These are phyloP conservation scores for Lacerta bilineata DNA, from an alignment of 2,797 vertebrate genomes.

Conservation along the genomic window DNA sequence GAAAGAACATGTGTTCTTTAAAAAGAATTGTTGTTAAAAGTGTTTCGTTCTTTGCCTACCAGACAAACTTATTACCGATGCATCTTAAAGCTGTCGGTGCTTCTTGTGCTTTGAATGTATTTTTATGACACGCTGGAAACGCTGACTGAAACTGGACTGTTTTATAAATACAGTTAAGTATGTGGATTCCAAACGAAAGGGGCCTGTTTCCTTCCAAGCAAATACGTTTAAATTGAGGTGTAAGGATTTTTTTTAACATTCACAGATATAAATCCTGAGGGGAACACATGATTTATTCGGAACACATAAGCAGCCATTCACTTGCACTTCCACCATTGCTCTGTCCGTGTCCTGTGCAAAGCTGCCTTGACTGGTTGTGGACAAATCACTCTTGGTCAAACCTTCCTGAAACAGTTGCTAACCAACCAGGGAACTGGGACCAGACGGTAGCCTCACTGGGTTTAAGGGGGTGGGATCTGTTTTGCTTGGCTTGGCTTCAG, in stretches of 20 bases:
- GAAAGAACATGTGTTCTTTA: slow-evolving; percentile 50
- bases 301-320: not conserved
- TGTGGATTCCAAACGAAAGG: not conserved
- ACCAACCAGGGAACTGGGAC: not conserved
- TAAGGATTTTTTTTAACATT: not conserved
- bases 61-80: not conserved
- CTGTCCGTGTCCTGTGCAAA: not conserved
- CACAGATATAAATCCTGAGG: not conserved
- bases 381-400: not conserved
- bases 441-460: too few species aligned
- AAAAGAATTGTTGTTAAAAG: slow-evolving; percentile 44
- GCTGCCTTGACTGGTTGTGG: not conserved
- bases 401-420: not conserved
- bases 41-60: slow-evolving; percentile 40
- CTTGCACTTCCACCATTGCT: too few species aligned
- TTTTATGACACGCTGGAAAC: slow-evolving; percentile 1
- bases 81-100: not conserved
- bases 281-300: not conserved
- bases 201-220: not conserved
- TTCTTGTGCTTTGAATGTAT: not conserved
- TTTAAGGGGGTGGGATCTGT: too few species aligned
- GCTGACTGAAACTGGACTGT: not conserved
- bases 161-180: not conserved
- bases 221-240: not conserved
- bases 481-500: not conserved